phyloP scores from a whole-genome alignment of 2,113 vertebrate species.

The Urocitellus parryii region DNA sequence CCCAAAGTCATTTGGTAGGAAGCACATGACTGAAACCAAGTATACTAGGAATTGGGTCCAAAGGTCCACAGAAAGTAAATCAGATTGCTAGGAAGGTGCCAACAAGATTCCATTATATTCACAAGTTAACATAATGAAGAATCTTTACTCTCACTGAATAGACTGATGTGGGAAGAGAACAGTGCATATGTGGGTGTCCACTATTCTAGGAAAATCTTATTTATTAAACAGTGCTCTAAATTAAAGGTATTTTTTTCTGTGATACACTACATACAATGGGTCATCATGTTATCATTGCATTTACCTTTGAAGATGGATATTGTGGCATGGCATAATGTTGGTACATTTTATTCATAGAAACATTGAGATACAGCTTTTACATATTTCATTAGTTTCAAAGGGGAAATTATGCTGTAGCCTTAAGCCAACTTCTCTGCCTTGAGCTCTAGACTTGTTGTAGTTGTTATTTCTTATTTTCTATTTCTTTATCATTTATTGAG shows the following conservation, averaged over 20 bases:
- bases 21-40: conserved; percentile 17
- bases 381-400: conserved; percentile 15
- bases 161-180: neutral
- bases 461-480: conserved; percentile 26
- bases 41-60: neutral
- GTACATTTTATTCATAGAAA: neutral
- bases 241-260: neutral
- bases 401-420: neutral
- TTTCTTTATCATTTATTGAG: conserved; percentile 66
- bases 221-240: neutral
- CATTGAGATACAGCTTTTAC: neutral
- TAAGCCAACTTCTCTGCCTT: conserved; percentile 15
- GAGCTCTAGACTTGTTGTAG: neutral
- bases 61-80: neutral
- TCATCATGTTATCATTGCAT: neutral
- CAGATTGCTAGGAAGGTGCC: neutral
- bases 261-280: neutral
- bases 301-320: neutral
- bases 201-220: neutral
- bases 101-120: neutral
- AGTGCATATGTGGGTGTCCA: neutral
- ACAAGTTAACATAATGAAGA: neutral
- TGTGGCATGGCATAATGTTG: neutral
- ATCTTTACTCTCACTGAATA: neutral
- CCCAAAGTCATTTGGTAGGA: neutral